phyloP scores from a whole-genome alignment of 2,113 vertebrate genomes.

The Stegastes partitus region DNA sequence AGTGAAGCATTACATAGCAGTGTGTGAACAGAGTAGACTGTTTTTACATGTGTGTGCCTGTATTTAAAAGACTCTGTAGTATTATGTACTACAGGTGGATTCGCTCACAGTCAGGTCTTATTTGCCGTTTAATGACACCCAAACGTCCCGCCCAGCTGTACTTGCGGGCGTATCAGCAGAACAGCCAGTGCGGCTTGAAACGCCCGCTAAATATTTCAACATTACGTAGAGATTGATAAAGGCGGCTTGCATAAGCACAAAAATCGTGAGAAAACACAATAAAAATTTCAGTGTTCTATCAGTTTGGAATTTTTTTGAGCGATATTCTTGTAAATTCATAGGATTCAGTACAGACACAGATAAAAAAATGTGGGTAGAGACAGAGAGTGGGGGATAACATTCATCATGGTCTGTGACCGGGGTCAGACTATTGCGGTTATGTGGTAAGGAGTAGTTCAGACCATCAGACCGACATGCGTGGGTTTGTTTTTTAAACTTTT shows the following conservation, averaged over 20 bases:
- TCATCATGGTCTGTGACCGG: neutral
- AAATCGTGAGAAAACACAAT: slow-evolving; percentile 9
- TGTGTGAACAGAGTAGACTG: slow-evolving; percentile 1
- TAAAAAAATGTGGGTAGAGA: neutral
- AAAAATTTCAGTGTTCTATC: neutral
- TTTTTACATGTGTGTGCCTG: slow-evolving; percentile 1
- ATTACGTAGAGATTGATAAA: slow-evolving; percentile 18
- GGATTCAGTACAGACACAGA: neutral
- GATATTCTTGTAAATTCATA: neutral
- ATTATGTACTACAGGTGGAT: slow-evolving; percentile 8
- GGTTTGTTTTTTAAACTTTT: neutral
- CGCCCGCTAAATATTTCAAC: slow-evolving; percentile 5
- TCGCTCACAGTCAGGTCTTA: neutral
- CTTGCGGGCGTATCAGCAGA: neutral
- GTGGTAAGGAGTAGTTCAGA: neutral
- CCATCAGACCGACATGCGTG: neutral
- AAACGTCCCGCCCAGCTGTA: neutral
- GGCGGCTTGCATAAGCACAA: slow-evolving; percentile 1
- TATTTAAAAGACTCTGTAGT: neutral
- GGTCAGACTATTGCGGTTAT: neutral
- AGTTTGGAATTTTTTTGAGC: neutral
- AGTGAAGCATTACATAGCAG: neutral
- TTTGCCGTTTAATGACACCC: slow-evolving; percentile 1
- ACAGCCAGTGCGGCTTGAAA: neutral
- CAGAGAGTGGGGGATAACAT: neutral